Evolutionary conservation across 2,113 vertebrate genomes (phyloP).

Genomic region (Tor tambroides): DNA sequence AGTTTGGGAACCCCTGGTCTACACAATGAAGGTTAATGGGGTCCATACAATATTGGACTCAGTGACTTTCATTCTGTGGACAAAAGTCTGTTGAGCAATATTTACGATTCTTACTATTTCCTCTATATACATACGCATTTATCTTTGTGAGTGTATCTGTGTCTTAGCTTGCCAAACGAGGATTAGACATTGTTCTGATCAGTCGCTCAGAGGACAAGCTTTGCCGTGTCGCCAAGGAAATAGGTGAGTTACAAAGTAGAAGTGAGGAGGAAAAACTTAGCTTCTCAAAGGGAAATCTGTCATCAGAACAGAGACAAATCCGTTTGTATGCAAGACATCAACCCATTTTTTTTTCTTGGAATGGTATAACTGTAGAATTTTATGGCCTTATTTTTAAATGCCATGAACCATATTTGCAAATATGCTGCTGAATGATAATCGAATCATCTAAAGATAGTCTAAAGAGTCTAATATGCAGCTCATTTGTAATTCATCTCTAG

Average conservation of each 20-base stretch:
- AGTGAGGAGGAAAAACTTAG: too few species aligned
- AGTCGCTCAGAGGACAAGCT: slow-evolving; percentile 75
- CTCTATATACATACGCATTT: not conserved
- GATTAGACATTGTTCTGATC: slow-evolving; percentile 77
- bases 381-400: not conserved
- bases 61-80: not conserved
- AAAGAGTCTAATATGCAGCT: not conserved
- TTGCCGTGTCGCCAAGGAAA: slow-evolving; percentile 70
- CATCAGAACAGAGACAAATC: not conserved
- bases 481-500: not conserved
- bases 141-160: slow-evolving; percentile 39
- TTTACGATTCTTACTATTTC: not conserved
- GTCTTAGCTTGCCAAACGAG: slow-evolving; percentile 78
- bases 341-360: not conserved
- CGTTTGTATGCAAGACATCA: not conserved
- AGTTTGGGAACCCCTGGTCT: too few species aligned
- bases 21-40: too few species aligned
- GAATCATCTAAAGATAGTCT: too few species aligned
- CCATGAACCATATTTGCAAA: not conserved
- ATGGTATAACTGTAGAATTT: not conserved
- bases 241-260: slow-evolving; percentile 68
- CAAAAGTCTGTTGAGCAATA: not conserved
- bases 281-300: not conserved
- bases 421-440: not conserved
- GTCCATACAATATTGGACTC: too few species aligned